Percentiles rank a stretch among this genome's conserved stretches.
phyloP scores from a whole-genome alignment of 2,113 vertebrate species.

The Pollimyrus isidori region DNA sequence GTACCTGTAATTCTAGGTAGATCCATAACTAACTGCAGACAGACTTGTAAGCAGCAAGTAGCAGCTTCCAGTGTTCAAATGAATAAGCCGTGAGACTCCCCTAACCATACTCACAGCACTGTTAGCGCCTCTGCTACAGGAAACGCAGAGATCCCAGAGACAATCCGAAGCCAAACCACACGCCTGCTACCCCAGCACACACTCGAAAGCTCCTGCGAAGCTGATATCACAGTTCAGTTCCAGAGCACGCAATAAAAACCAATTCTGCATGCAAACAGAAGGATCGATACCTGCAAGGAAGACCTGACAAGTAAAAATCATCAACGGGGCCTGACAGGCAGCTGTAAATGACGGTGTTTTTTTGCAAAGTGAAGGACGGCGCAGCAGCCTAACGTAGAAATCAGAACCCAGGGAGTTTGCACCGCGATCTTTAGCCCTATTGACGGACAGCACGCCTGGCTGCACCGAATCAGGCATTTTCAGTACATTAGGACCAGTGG shows the following conservation, averaged over 20 bases:
- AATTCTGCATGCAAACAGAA: neutral
- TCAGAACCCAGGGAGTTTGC: conserved; percentile 35
- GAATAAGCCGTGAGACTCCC: neutral
- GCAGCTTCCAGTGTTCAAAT: neutral
- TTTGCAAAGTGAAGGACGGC: conserved; percentile 11
- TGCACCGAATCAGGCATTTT: conserved; percentile 57
- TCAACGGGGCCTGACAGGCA: neutral
- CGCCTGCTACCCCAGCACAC: neutral
- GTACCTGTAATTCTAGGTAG: neutral
- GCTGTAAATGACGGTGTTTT: conserved; percentile 54
- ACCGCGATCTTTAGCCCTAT: conserved; percentile 52
- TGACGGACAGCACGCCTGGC: conserved; percentile 46
- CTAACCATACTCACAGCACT: neutral
- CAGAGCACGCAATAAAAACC: neutral
- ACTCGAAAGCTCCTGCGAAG: neutral
- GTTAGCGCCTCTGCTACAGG: neutral
- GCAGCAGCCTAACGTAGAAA: conserved; percentile 9
- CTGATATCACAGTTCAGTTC: neutral
- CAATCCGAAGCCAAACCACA: neutral
- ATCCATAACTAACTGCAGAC: neutral
- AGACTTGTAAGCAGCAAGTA: neutral
- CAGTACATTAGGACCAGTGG: conserved; percentile 46
- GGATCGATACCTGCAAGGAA: neutral
- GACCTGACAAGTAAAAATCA: neutral
- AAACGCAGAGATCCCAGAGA: neutral